Base-by-base conservation (phyloP, 2,113 vertebrate species). In the Halichoerus grypus region DNA sequence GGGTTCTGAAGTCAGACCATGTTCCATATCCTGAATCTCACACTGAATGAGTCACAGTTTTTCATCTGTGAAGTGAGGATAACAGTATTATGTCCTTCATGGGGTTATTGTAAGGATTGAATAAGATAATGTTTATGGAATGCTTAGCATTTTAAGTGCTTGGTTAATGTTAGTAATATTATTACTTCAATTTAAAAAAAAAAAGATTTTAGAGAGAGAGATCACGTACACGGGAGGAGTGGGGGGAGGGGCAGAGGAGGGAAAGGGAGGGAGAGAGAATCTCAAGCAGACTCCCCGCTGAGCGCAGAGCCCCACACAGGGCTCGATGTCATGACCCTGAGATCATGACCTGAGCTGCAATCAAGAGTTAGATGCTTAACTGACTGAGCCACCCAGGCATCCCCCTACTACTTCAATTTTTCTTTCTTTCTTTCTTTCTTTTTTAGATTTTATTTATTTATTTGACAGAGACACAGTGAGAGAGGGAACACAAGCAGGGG, bases 91-190 rank as follows among this genome's bases (percentile, higher is more conserved):
- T 21, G 19, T 80, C n/a, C 24, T 89, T 69, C 4, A 9, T 21
- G 33, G n/a, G 16, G 31, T 80, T 74, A 63, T 55, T 18, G 28
- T 79, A 39, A 86, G 19, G 33, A 95, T 83, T 91, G 88, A 89
- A 46, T 90, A 80, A 90, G 42, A 39, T 80, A 26, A 59, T 51
- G 5, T 53, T 46, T 53, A 39, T 10, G 42, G 21, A 71, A 19
- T 36, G 5, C 31, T 77, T 63, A 94, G 79, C 33, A 49, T 11
- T 65, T 57, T 61, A 74, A 65, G 63, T 86, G 31, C 21, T 91
- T 67, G 57, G 51, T 91, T 86, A 86, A 91, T 51, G 12, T 81
- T 88, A 93, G 39, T 55, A 79, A 76, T 92, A 39, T 33, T 71
- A 74, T 93, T 77, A 84, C 36, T 77, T 77, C 69, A 88, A 19